A percentile compares a stretch with the other conserved stretches of the same genome.
Conservation (phyloP, 2,113 vertebrate species). For the Chinchilla lanigera region DNA sequence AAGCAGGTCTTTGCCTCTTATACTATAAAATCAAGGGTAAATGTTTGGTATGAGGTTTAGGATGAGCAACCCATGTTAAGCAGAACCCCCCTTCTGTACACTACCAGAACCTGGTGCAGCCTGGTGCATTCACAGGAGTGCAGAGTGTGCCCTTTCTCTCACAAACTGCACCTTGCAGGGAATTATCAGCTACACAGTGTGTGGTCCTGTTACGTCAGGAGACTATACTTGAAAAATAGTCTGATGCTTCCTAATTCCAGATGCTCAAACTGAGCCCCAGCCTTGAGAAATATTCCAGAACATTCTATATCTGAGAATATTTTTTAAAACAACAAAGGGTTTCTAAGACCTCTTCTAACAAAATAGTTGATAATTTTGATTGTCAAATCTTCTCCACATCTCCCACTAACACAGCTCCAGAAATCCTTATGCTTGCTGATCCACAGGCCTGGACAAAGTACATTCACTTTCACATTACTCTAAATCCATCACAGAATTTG, state of each 20-base stretch:
- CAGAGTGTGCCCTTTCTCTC: neutral
- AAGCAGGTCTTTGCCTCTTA: too few species aligned
- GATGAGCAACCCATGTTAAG: too few species aligned
- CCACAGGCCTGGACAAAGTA: neutral
- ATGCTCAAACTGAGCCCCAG: neutral
- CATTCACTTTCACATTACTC: conserved; percentile 52
- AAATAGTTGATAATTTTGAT: neutral
- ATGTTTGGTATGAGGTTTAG: too few species aligned
- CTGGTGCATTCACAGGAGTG: neutral
- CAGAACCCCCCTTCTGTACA: too few species aligned
- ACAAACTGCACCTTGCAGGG: neutral
- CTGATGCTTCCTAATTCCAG: neutral
- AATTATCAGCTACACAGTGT: neutral
- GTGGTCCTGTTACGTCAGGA: neutral
- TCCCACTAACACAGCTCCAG: rapidly evolving
- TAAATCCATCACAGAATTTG: neutral
- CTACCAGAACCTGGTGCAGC: too few species aligned
- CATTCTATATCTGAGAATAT: too few species aligned
- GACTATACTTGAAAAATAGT: neutral
- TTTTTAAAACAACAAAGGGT: neutral
- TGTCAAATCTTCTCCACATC: neutral
- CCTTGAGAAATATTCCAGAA: neutral
- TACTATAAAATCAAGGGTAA: too few species aligned
- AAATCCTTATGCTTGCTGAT: neutral
- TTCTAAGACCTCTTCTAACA: neutral